These are phyloP conservation scores for Micromys minutus DNA, from an alignment of 2,113 vertebrate species.

Conservation along the genomic window DNA sequence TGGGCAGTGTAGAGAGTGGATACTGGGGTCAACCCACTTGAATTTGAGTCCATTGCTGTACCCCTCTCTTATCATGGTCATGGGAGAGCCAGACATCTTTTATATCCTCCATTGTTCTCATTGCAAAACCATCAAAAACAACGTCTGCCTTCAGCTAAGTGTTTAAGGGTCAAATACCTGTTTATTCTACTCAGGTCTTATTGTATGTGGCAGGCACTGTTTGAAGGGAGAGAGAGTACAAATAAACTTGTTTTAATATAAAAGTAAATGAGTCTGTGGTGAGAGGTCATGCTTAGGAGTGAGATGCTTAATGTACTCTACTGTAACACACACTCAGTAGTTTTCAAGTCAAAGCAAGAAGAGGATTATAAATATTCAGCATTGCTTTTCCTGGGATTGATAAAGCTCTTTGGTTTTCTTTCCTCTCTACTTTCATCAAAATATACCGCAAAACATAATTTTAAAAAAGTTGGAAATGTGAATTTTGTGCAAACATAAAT, in stretches of 20 bases:
- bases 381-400: constrained; percentile 20
- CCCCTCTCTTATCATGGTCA: background rate
- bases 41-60: background rate
- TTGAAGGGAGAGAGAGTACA: background rate
- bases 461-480: constrained; percentile 33
- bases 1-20: background rate
- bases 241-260: background rate
- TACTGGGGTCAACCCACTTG: background rate
- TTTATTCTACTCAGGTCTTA: background rate
- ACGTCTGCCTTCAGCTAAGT: background rate
- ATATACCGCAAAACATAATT: background rate
- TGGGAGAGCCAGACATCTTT: background rate
- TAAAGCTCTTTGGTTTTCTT: background rate
- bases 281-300: background rate
- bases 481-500: background rate
- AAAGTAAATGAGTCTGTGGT: background rate
- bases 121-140: constrained; percentile 10
- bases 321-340: background rate
- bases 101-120: background rate
- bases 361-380: background rate
- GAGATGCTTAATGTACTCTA: background rate
- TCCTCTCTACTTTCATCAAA: background rate
- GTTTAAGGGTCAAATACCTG: background rate
- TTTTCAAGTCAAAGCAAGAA: background rate
- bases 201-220: background rate